phyloP scores from a whole-genome alignment of 2,888 invertebrate genomes.

The Caenorhabditis zanzibari region DNA sequence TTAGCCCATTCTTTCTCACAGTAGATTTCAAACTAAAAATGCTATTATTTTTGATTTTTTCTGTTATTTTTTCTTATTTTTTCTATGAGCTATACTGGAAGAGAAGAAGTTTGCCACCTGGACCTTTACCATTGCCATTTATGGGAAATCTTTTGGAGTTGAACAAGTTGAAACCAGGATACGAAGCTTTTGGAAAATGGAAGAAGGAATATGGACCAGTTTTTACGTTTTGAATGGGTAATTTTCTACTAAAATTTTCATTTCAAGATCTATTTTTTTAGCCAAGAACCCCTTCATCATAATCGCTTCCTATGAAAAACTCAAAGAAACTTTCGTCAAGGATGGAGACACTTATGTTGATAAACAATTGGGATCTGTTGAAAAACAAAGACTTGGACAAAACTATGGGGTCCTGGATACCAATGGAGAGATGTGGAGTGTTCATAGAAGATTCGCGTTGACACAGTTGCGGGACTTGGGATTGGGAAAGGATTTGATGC shows the following conservation, averaged over 20 bases:
- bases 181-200: conserved; percentile 36
- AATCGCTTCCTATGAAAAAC: conserved; percentile 52
- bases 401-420: conserved; percentile 46
- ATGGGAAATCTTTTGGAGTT: conserved; percentile 47
- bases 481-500: conserved; percentile 46
- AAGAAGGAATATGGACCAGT: conserved; percentile 49
- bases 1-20: neutral
- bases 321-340: conserved; percentile 63
- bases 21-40: conserved; percentile 3
- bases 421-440: conserved; percentile 51
- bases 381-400: conserved; percentile 7
- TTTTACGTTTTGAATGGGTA: conserved; percentile 59
- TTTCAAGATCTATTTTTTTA: neutral
- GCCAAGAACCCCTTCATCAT: conserved; percentile 43
- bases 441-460: conserved; percentile 50
- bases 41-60: conserved; percentile 35
- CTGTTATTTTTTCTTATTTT: conserved; percentile 16
- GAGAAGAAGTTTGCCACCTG: conserved; percentile 62
- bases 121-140: conserved; percentile 46
- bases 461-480: conserved; percentile 57
- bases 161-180: conserved; percentile 41
- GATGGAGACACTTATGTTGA: conserved; percentile 60
- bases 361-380: conserved; percentile 11
- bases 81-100: conserved; percentile 64
- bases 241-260: neutral